Percentiles rank a stretch among this genome's conserved stretches.
Evolutionary conservation across 2,797 vertebrate genomes (phyloP).

Genomic region (Meriones psammophilus): DNA sequence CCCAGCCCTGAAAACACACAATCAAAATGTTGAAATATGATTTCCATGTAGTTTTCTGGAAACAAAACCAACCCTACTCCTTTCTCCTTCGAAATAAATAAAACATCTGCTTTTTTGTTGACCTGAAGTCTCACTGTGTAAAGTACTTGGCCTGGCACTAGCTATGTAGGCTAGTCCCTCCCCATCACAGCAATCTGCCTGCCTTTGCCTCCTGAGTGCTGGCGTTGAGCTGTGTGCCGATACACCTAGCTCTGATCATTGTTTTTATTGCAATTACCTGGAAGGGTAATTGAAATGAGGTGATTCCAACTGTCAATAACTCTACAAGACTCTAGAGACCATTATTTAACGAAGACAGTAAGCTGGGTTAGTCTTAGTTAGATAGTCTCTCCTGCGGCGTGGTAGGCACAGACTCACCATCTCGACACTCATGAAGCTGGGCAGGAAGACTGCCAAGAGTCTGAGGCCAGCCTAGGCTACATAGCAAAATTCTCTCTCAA

Average conservation of each 20-base stretch:
- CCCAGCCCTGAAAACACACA: neutral
- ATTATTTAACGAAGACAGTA: too few species aligned
- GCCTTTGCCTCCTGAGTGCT: neutral
- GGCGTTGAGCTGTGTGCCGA: neutral
- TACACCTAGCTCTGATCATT: neutral
- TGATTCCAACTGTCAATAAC: neutral
- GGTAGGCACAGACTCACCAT: neutral
- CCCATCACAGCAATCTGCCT: neutral
- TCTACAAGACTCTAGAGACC: conserved; percentile 13
- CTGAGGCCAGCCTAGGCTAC: neutral
- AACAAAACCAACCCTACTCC: neutral
- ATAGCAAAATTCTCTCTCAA: neutral
- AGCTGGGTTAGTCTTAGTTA: too few species aligned
- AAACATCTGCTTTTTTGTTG: neutral
- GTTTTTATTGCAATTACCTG: conserved; percentile 46
- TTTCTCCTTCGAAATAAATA: neutral
- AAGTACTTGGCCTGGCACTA: neutral
- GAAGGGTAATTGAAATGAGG: conserved; percentile 31
- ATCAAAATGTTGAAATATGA: neutral
- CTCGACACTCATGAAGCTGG: neutral
- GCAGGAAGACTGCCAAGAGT: neutral
- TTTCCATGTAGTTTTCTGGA: conserved; percentile 23
- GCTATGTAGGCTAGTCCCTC: neutral
- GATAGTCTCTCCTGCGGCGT: neutral
- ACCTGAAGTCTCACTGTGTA: neutral